These are phyloP conservation scores for Galemys pyrenaicus DNA, from an alignment of 2,113 vertebrate species.

Conservation along the genomic window DNA sequence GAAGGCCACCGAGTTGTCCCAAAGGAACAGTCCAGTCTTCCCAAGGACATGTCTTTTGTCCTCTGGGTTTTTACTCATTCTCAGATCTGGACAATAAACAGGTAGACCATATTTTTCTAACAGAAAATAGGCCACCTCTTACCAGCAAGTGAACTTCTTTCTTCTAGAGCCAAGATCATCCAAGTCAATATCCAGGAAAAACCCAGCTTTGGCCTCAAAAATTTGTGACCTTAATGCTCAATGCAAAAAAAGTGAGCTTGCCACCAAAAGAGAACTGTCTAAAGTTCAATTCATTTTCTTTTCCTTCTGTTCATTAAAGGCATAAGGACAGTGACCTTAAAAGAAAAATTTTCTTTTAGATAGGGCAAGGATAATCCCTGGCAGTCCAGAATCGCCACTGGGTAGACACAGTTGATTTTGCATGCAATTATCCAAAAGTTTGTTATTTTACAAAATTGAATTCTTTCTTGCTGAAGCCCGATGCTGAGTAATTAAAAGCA, in stretches of 20 bases:
- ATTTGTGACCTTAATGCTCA: not conserved
- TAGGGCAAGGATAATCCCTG: not conserved
- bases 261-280: conserved; percentile 33
- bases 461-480: conserved; percentile 65
- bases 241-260: conserved; percentile 38
- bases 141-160: conserved; percentile 4
- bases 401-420: conserved; percentile 64
- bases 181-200: conserved; percentile 55
- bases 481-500: conserved; percentile 60
- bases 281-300: not conserved
- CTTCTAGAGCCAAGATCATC: not conserved
- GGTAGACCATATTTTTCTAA: not conserved
- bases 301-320: not conserved
- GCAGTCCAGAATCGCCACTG: not conserved
- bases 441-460: conserved; percentile 66
- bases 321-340: conserved; percentile 60
- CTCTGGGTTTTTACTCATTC: not conserved
- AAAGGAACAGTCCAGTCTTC: not conserved
- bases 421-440: conserved; percentile 70
- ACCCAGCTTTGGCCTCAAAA: not conserved
- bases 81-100: not conserved
- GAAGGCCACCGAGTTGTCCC: not conserved
- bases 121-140: conserved; percentile 22
- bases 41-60: not conserved
- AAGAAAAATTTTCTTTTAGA: conserved; percentile 61